Base-by-base conservation (phyloP, 2,113 vertebrate species). In the Paradisaea rubra region DNA sequence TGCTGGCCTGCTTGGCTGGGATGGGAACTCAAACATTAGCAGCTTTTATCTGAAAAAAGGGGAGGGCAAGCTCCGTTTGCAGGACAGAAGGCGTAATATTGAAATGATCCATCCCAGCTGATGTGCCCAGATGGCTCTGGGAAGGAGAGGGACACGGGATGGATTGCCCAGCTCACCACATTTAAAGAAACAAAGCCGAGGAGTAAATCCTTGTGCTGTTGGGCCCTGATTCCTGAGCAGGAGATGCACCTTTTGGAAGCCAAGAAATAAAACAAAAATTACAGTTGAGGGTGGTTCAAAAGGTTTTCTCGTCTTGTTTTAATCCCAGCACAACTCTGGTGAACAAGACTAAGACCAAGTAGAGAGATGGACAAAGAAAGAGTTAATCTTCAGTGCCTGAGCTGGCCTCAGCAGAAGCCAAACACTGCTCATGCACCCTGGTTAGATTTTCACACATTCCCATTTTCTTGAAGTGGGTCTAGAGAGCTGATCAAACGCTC, bases 101-200 rank as follows among this genome's bases (percentile, higher is more conserved):
- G 84, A 83, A 95, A 95, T 88, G 60, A 95, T 95, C 88, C 89
- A 94, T 91, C 88, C 53, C 72, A 93, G 89, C 85, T 94, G 91
- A 94, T 78, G 82, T 15, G 57, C 61, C 83, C 93, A 92, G 93
- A 93, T 96, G 90, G 85, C 80, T 95, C 65, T 64, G 66, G 33
- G 80, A 88, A 76, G 35, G 82, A 84, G 25, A 61, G 42, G 54
- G 60, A 80, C 15, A 39, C 61, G 69, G 64, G 65, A 79, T 57
- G 82, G 56, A 90, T 91, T 53, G 92, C 80, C 88, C 76, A 86
- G 80, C 21, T 86, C 56, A 16, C 20, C 19, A 7, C 31, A 17
- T 88, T 78, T 79, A 86, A 91, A 87, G 86, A 16, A 37, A 37
- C 22, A 78, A 71, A 87, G n/a, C 61, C 79, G 84, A 78, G 82